Base-by-base conservation (phyloP, 2,797 vertebrate genomes). In the Mus minutoides region DNA sequence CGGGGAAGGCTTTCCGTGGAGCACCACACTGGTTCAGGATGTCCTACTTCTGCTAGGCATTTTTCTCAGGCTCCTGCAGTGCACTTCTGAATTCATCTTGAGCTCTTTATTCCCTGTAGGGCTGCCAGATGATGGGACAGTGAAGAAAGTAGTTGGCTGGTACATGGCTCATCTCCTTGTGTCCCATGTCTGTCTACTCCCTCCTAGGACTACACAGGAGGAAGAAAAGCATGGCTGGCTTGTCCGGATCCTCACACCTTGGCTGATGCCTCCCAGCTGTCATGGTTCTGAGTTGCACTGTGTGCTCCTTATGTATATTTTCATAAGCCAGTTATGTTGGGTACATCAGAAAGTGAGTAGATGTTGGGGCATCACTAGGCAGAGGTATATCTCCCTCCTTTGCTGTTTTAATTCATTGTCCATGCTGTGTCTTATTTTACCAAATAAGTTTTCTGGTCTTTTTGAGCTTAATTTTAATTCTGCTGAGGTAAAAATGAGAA, bases 1-100 rank as follows among this genome's bases (percentile, higher is more conserved):
- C 3, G 2, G 0, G 22, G 31, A 31, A 54, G 34, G 34, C 4
- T 4, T 6, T 8, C 16, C 26, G 1, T 0, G 19, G 76, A 80
- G 62, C 17, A 46, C 26, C 16, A 9, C 2, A 11, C 16, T 46
- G 16, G 26, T 34, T 26, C 26, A 11, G 58, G 40, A 52, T 24
- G 1, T 4, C 6, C 6, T 89, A 0, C 73, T 83, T 24, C 34
- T 56, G 24, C 6, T 37, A 52, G 37, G 31, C 9, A 69, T 80
- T 78, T 88, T 40, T 2, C 64, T 80, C n/a, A 76, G 78, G 46
- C 58, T 82, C 29, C 8, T 71, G 43, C 64, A 26, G 31, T 34
- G 12, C 10, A 31, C n/a, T 69, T 77, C 31, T 52, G 71, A 40
- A 11, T 80, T 91, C 14, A 82, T 0, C 9, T 31, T n/a, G 0